These are phyloP conservation scores for Athetis lepigone DNA, from an alignment of 2,888 invertebrate genomes.

Conservation along the genomic window DNA sequence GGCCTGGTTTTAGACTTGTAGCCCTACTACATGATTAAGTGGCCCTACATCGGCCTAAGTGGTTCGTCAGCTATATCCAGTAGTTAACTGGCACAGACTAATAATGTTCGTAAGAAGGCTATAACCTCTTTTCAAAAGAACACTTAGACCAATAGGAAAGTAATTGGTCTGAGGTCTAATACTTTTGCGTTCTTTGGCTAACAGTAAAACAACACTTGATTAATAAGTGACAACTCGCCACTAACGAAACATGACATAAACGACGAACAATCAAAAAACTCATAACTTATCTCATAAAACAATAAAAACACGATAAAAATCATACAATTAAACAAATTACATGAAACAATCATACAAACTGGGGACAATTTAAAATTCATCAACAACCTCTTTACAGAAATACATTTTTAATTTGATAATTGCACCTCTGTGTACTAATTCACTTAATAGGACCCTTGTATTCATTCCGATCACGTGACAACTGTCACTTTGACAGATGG, in stretches of 20 bases:
- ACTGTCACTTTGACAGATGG: slow-evolving; percentile 86
- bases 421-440: slow-evolving; percentile 76
- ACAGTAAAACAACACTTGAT: slow-evolving; percentile 9
- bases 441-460: slow-evolving; percentile 76
- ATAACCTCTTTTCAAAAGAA: no score
- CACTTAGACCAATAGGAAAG: no score
- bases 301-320: slow-evolving; percentile 62
- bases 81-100: no score
- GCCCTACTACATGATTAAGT: no score
- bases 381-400: slow-evolving; percentile 82
- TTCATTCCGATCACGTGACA: slow-evolving; percentile 88
- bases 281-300: slow-evolving; percentile 59
- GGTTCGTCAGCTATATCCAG: no score
- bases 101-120: no score
- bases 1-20: no score
- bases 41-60: no score
- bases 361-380: slow-evolving; percentile 84
- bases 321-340: slow-evolving; percentile 68
- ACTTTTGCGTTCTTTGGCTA: no score
- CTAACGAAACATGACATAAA: slow-evolving; percentile 58
- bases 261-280: slow-evolving; percentile 58
- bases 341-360: slow-evolving; percentile 69
- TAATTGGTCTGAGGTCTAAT: no score
- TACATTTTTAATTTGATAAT: slow-evolving; percentile 89
- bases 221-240: slow-evolving; percentile 29